A percentile compares a stretch with the other conserved stretches of the same genome.
Conservation (phyloP, 2,888 invertebrate species). For the Pseudoips prasinana region DNA sequence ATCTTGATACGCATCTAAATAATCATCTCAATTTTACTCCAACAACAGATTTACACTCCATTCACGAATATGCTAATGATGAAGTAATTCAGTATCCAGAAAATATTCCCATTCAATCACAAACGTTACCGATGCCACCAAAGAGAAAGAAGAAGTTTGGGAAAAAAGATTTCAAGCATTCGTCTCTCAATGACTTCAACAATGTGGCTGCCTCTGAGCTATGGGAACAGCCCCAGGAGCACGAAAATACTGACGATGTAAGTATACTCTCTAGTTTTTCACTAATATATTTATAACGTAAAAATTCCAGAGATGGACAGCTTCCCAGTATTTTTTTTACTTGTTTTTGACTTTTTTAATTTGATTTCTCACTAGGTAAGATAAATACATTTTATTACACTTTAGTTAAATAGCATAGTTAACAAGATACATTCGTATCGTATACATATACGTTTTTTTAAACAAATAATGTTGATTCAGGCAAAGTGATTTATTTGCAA, state of each 20-base stretch:
- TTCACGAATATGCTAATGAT: slow-evolving; percentile 75
- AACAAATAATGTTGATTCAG: too few relatives aligned
- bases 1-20: slow-evolving; percentile 42
- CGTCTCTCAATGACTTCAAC: slow-evolving; percentile 65
- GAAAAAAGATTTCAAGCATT: slow-evolving; percentile 55
- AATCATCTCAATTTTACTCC: slow-evolving; percentile 62
- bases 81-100: slow-evolving; percentile 80
- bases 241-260: slow-evolving; percentile 61
- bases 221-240: slow-evolving; percentile 54
- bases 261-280: slow-evolving; percentile 41
- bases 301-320: too few relatives aligned
- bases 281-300: too few relatives aligned
- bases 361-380: too few relatives aligned
- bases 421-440: too few relatives aligned
- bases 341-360: too few relatives aligned
- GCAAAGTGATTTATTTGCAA: too few relatives aligned
- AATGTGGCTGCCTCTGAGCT: slow-evolving; percentile 42
- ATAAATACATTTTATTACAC: too few relatives aligned
- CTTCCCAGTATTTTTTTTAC: too few relatives aligned
- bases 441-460: too few relatives aligned
- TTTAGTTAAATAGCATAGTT: too few relatives aligned
- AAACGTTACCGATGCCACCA: slow-evolving; percentile 74
- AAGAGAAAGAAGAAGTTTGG: slow-evolving; percentile 61
- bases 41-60: slow-evolving; percentile 61
- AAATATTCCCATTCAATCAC: slow-evolving; percentile 64